These are phyloP conservation scores for Sternotherus odoratus DNA, from an alignment of 2,797 vertebrate species.

Conservation along the genomic window DNA sequence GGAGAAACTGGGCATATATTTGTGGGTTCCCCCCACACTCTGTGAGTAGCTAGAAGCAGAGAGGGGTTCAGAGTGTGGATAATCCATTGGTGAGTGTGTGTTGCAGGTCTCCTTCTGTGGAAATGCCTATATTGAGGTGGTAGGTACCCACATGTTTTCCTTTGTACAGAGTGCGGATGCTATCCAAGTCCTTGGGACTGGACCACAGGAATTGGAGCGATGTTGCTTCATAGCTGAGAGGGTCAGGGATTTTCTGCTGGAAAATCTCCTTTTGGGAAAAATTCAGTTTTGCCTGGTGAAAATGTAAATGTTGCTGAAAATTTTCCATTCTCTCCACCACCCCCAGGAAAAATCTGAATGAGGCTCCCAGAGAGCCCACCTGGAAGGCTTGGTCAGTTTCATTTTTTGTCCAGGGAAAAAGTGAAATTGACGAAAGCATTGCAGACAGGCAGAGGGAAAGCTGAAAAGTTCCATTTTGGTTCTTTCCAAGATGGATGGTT, in stretches of 20 bases:
- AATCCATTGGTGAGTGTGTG: not conserved
- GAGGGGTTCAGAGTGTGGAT: no score
- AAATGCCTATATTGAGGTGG: not conserved
- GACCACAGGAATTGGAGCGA: not conserved
- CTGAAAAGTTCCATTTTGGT: not conserved
- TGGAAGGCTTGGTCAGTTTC: not conserved
- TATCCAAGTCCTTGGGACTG: not conserved
- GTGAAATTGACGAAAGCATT: not conserved
- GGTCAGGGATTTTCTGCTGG: not conserved
- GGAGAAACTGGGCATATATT: not conserved
- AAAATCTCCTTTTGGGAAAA: not conserved
- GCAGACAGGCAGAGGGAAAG: not conserved
- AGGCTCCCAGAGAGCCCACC: not conserved
- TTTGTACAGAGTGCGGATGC: accelerated
- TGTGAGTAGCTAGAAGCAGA: not conserved
- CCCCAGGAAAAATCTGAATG: not conserved
- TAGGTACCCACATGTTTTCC: not conserved
- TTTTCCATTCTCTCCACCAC: not conserved
- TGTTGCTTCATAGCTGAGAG: not conserved
- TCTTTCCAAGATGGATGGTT: not conserved
- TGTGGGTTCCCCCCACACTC: not conserved
- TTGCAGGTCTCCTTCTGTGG: not conserved
- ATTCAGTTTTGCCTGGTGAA: not conserved
- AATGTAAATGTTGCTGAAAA: not conserved
- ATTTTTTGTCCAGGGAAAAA: not conserved